Base-by-base conservation (phyloP, 1,140 invertebrate genomes). In the Polypedilum vanderplanki region DNA sequence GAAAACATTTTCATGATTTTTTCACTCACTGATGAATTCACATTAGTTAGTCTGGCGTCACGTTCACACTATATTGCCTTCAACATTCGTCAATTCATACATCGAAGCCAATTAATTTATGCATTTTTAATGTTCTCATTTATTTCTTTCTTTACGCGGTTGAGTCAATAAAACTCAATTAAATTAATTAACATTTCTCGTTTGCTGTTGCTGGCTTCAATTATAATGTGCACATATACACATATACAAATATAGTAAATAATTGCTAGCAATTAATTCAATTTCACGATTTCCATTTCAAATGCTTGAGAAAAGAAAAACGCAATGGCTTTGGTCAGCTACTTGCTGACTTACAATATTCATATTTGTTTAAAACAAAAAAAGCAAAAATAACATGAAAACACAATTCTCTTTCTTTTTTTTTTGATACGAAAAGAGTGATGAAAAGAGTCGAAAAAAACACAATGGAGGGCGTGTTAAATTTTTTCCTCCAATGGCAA, bases 271-370 rank as follows among this genome's bases (percentile, higher is more conserved):
- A 70, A 70, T 70, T 70, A 70, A 70, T 70, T 70, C 65, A 70
- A 70, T 70, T 70, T 70, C 65, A 70, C 17, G 20, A 70, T 57
- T 70, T 70, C 65, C 65, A 70, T 70, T 70, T 70, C 65, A 22
- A 18, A 70, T 70, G 46, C 46, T 70, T 70, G 65, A 70, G 20
- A 70, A 18, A 67, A 67, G n/a, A 57, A 57, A 57, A 57, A 57
- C 46, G 46, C 46, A 57, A 57, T 57, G 46, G 46, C 46, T 57
- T 57, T 57, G 46, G 12, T n/a, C 65, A 70, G 17, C 65, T 18
- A 70, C 17, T 18, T 70, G n/a, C n/a, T 12, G 20, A n/a, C 65
- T 70, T 22, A 22, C 65, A 20, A 70, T 20, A 67, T 67, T 67
- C 7, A 10, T 20, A 18, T 70, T 70, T 70, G 65, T 22, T 18